These are phyloP conservation scores for Suncus etruscus DNA, from an alignment of 2,113 vertebrate genomes.

Conservation along the genomic window DNA sequence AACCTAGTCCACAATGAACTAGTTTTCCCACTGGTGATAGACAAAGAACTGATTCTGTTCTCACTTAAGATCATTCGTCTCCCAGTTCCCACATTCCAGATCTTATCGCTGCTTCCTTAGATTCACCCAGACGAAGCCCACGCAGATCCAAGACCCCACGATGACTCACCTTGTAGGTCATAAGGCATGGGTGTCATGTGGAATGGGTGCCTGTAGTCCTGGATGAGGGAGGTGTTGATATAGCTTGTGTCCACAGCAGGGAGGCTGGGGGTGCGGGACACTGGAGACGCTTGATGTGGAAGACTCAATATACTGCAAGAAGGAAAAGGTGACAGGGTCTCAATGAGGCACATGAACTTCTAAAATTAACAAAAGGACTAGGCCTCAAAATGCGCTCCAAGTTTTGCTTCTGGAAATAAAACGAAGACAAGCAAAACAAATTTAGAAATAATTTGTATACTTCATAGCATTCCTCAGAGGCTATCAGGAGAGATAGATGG, in stretches of 20 bases:
- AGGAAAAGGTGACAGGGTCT: slow-evolving; percentile 32
- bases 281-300: slow-evolving; percentile 95
- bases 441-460: slow-evolving; percentile 16
- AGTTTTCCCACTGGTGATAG: background rate
- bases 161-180: slow-evolving; percentile 93
- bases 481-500: background rate
- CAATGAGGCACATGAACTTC: slow-evolving; percentile 57
- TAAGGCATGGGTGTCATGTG: slow-evolving; percentile 94
- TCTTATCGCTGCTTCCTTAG: background rate
- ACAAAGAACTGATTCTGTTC: background rate
- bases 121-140: background rate
- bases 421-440: slow-evolving; percentile 41
- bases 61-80: background rate
- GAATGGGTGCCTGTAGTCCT: slow-evolving; percentile 98
- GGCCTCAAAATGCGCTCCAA: background rate
- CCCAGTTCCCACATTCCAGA: background rate
- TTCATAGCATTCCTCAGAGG: background rate
- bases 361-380: background rate
- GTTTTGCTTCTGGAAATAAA: slow-evolving; percentile 51
- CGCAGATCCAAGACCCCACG: background rate
- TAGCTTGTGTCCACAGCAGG: slow-evolving; percentile 96
- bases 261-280: slow-evolving; percentile 96
- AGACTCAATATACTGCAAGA: slow-evolving; percentile 92
- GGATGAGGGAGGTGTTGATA: slow-evolving; percentile 96
- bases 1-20: too few relatives aligned